Evolutionary conservation across 2,888 invertebrate genomes (phyloP), one percentile per base, ranked within the genome.

Genomic region (Arenicola marina): DNA sequence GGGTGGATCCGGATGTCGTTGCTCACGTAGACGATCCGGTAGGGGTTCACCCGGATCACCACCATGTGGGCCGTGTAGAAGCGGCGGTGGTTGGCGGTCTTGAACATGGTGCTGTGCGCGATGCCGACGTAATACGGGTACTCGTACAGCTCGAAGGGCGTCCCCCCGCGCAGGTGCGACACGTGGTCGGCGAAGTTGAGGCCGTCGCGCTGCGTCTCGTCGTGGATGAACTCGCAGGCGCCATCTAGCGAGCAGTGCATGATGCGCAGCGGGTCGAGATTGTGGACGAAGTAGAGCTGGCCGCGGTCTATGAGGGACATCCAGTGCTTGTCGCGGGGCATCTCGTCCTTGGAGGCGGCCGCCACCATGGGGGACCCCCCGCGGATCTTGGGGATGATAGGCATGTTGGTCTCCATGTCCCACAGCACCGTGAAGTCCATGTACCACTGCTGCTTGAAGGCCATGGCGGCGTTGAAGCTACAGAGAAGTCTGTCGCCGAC

Each of bases 311-410:
- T 56, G 51, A 72, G 54, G 1, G 71, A 65, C 66, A 69, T 69
- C 73, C 73, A 73, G 62, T 73, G 72, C 53, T 73, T 73, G 65
- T 73, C 73, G n/a, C 73, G 26, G 24, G 70, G 69, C 67, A 73
- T 73, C 46, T 71, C 72, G 48, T 69, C 59, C 26, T 66, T 66
- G 56, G 65, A 63, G 1, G 69, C 63, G 29, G 71, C 68, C 45
- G 72, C 68, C n/a, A 66, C 51, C 71, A 73, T 73, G 15, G 73
- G 73, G 2, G 66, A 58, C 2, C 73, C 73, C 21, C 73, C 73
- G 32, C 60, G 51, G 24, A 73, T 73, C 38, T 64, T 48, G 7
- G 73, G 73, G 11, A 73, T 68, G 31, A 73, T 65, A 15, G 70
- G 64, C n/a, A 61, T 21, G 51, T 66, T 71, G 53, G 68, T 57